A percentile compares a stretch with the other conserved stretches of the same genome.
These are phyloP conservation scores for Coilia nasus DNA, from an alignment of 2,797 vertebrate species.

Conservation along the genomic window DNA sequence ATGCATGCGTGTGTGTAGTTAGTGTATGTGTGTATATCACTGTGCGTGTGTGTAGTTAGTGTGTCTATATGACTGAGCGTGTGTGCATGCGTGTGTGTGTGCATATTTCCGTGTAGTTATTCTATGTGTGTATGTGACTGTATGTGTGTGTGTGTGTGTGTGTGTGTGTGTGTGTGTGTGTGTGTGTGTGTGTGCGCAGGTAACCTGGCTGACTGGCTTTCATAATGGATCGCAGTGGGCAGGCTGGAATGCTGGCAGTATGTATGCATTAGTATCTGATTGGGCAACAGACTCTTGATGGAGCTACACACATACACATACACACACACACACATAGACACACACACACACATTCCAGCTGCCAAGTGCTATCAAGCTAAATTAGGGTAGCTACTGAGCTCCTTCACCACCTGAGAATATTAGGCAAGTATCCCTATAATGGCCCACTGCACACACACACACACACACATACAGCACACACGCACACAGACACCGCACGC, in stretches of 20 bases:
- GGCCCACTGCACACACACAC: neutral
- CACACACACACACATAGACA: neutral
- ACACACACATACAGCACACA: neutral
- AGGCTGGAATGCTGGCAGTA: too few species aligned
- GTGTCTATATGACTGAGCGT: too few species aligned
- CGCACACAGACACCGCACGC: neutral
- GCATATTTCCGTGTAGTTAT: too few species aligned
- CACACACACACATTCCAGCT: neutral
- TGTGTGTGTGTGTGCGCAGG: conserved; percentile 52
- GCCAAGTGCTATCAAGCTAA: too few species aligned
- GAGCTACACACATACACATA: conserved; percentile 25
- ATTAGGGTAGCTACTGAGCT: too few species aligned
- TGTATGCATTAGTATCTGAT: neutral
- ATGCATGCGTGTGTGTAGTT: too few species aligned
- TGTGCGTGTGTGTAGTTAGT: too few species aligned
- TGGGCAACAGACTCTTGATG: conserved; percentile 43
- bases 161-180: neutral
- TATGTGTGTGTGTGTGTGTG: neutral
- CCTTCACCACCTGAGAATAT: too few species aligned
- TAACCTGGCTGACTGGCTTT: conserved; percentile 37
- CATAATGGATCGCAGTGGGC: too few species aligned
- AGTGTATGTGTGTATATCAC: too few species aligned
- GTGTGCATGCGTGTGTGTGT: too few species aligned
- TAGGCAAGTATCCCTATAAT: too few species aligned
- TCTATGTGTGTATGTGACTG: neutral